Percentiles rank a stretch among this genome's conserved stretches.
Conservation (phyloP, 2,888 invertebrate species). For the Hirtodrosophila confusa region DNA sequence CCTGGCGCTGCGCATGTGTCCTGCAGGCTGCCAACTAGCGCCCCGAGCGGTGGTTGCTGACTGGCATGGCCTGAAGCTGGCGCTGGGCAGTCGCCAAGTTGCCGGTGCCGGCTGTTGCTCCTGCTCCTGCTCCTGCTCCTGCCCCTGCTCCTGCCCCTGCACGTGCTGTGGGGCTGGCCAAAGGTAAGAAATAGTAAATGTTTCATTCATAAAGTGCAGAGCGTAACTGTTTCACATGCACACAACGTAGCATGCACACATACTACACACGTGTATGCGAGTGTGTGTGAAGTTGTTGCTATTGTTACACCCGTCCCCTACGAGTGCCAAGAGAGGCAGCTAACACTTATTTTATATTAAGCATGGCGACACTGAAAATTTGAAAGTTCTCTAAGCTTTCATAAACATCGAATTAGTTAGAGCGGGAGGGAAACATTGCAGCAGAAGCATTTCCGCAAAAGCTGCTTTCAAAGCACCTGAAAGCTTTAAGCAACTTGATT, state of each 20-base stretch:
- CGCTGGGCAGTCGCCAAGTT: slow-evolving; percentile 47
- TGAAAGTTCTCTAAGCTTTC: too few relatives aligned
- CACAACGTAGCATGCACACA: slow-evolving; percentile 39
- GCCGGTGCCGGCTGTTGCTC: slow-evolving; percentile 35
- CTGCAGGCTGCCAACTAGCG: slow-evolving; percentile 50
- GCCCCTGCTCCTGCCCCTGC: slow-evolving; percentile 14
- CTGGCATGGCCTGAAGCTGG: slow-evolving; percentile 13
- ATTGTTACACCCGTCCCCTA: slow-evolving; percentile 10
- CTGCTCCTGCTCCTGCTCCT: slow-evolving; percentile 16
- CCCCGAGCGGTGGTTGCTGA: slow-evolving; percentile 22
- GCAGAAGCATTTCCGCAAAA: too few relatives aligned
- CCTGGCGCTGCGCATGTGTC: slow-evolving; percentile 74
- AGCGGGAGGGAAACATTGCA: too few relatives aligned
- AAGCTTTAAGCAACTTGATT: too few relatives aligned
- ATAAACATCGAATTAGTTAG: too few relatives aligned
- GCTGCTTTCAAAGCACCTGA: too few relatives aligned
- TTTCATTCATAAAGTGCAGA: slow-evolving; percentile 69
- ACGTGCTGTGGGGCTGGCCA: slow-evolving; percentile 16
- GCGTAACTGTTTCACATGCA: slow-evolving; percentile 57
- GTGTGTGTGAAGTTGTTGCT: slow-evolving; percentile 7
- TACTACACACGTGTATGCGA: not conserved
- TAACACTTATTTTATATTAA: too few relatives aligned
- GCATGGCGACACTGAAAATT: too few relatives aligned
- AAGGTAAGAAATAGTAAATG: slow-evolving; percentile 55
- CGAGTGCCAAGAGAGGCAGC: not conserved